Base-by-base conservation (phyloP, 2,113 vertebrate species). In the Pyrgilauda ruficollis region DNA sequence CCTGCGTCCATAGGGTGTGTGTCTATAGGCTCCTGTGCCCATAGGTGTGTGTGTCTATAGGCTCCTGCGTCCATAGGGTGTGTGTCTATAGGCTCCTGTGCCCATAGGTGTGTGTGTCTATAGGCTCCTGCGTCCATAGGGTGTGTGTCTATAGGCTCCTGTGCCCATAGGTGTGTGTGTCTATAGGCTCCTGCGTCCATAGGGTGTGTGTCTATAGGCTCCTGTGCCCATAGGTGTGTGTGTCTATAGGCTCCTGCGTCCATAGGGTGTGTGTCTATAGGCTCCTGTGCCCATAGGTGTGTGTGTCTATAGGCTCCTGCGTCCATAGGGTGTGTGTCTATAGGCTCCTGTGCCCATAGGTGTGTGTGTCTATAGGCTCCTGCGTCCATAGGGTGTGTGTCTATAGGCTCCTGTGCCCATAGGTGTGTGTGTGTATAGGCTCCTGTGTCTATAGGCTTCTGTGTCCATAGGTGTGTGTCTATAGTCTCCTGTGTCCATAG, bases 391-490 rank as follows among this genome's bases (percentile, higher is more conserved):
- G 63, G 44, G 53, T 20, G 5, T 56, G 53, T 33, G 39, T 39
- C 39, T 7, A 5, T 27, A 49, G 49, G 43, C 23, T 4, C 2
- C 4, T 28, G 37, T 59, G 28, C 15, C 27, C 84, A 10, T 26
- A 61, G 79, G 49, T 41, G 41, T 41, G 59, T 61, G 37, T 41
- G 22, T 11, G 14, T 59, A 3, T 33, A 64, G 62, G 46, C 15
- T 0, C 2, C 0, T 27, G 24, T 33, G 24, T 43, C 15, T 43
- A 17, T 43, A 43, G 43, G 44, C 17, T 0, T 2, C 0, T 28
- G 27, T 28, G 21, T 33, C 56, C 47, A 19, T 13, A 26, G 69
- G 59, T 39, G 43, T 22, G 0, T 62, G 18, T 11, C 15, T 53
- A 5, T 39, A 67, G 44, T 37, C 17, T 0, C 2, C 0, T 28